Percentiles rank a stretch among this genome's conserved stretches.
phyloP scores from a whole-genome alignment of 2,113 vertebrate genomes.

The Oncorhynchus nerka region DNA sequence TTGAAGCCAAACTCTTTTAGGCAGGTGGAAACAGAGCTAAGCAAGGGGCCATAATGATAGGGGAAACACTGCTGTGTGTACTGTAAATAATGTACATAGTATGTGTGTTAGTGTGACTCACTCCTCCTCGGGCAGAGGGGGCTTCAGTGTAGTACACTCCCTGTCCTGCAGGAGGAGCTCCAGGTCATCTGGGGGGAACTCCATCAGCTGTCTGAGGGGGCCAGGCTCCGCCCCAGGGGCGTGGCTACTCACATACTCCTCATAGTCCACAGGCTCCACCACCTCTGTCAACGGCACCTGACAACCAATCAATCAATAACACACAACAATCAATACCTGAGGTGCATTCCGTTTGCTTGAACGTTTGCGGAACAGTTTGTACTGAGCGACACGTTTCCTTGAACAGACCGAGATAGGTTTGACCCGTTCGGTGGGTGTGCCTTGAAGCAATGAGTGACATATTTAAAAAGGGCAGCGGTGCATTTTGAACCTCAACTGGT shows the following conservation, averaged over 20 bases:
- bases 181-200: conserved; percentile 86
- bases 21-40: too few species aligned
- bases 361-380: too few species aligned
- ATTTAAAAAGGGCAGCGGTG: too few species aligned
- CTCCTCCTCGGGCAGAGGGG: conserved; percentile 80
- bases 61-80: not conserved
- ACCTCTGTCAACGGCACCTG: conserved; percentile 87
- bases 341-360: too few species aligned
- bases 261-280: conserved; percentile 86
- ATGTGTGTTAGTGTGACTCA: conserved; percentile 49
- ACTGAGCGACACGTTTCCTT: too few species aligned
- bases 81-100: not conserved
- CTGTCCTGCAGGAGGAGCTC: conserved; percentile 81
- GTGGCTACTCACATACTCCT: conserved; percentile 83
- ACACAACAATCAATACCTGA: not conserved
- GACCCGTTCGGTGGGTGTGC: too few species aligned
- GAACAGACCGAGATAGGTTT: too few species aligned
- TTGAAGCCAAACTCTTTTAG: too few species aligned
- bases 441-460: too few species aligned
- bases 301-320: conserved; percentile 14
- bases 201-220: conserved; percentile 80
- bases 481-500: too few species aligned
- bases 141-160: conserved; percentile 84
- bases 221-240: conserved; percentile 78
- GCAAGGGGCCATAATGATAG: too few species aligned